Conservation (phyloP, 1,140 invertebrate species). For the Scylla paramamosain region DNA sequence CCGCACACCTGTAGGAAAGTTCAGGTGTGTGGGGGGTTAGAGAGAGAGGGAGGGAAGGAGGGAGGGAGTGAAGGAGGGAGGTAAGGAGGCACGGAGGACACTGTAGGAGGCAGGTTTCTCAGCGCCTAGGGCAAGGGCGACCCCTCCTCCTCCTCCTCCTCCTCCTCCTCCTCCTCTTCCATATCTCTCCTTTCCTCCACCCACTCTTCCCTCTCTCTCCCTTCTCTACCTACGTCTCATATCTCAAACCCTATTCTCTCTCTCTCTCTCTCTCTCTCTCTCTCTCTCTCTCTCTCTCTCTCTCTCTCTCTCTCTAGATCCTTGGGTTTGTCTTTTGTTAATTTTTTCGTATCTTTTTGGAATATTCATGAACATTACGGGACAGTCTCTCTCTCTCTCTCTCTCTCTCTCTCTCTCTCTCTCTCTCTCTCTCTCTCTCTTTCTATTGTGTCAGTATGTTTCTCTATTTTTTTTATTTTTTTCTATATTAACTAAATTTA, state of each 20-base stretch:
- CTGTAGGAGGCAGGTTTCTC: background rate
- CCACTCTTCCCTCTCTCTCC: background rate
- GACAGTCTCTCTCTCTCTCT: background rate
- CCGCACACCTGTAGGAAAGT: background rate
- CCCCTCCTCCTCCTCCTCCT: conserved; percentile 22
- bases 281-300: too few relatives aligned
- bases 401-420: conserved; percentile 19
- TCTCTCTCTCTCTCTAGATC: background rate
- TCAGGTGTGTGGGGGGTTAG: background rate
- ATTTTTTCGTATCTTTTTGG: background rate
- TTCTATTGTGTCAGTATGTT: too few relatives aligned
- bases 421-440: background rate
- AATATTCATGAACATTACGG: conserved; percentile 15
- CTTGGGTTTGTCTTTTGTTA: background rate
- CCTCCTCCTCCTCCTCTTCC: background rate
- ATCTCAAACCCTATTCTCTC: too few relatives aligned
- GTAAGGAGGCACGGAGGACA: background rate
- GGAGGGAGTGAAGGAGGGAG: background rate
- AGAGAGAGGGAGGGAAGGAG: too few relatives aligned
- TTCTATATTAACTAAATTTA: too few relatives aligned
- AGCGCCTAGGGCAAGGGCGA: conserved; percentile 25
- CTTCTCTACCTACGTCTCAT: background rate
- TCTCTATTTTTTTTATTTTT: too few relatives aligned
- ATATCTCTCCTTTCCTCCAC: background rate
- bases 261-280: too few relatives aligned